Percentiles rank a stretch among this genome's conserved stretches.
phyloP scores from a whole-genome alignment of 2,113 vertebrate genomes.

The Melanerpes aurifrons region DNA sequence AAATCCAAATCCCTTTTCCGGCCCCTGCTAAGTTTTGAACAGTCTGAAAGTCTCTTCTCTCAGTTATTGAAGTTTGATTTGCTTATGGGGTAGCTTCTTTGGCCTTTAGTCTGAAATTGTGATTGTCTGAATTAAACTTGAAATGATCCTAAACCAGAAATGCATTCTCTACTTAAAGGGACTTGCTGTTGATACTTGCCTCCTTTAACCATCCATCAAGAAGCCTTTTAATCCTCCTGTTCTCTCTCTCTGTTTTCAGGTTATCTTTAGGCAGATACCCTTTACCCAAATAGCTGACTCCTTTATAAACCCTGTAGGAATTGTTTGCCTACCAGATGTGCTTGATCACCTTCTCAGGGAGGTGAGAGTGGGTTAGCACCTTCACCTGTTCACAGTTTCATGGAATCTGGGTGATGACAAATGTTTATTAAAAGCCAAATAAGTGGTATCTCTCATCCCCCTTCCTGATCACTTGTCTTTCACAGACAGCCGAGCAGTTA shows the following conservation, averaged over 20 bases:
- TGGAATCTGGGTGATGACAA: neutral
- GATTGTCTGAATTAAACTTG: neutral
- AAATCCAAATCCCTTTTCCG: neutral
- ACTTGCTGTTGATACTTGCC: neutral
- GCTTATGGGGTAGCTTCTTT: neutral
- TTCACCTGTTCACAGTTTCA: constrained; percentile 3
- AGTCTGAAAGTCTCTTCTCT: neutral
- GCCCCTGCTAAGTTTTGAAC: neutral
- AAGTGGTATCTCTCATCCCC: neutral
- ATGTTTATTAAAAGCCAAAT: neutral
- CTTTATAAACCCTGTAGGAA: neutral
- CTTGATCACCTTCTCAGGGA: neutral
- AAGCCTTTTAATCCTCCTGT: neutral
- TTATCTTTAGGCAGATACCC: neutral
- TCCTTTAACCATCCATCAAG: neutral
- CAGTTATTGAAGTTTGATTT: neutral
- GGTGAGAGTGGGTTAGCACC: neutral
- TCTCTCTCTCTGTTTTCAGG: neutral
- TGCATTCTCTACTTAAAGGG: neutral
- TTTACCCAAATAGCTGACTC: neutral
- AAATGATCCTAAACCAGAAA: neutral
- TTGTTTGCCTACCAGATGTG: neutral
- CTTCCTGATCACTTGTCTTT: neutral
- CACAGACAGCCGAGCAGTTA: neutral
- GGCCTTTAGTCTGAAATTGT: neutral